These are phyloP conservation scores for Eristalis pertinax DNA, from an alignment of 2,888 invertebrate genomes.

Conservation along the genomic window DNA sequence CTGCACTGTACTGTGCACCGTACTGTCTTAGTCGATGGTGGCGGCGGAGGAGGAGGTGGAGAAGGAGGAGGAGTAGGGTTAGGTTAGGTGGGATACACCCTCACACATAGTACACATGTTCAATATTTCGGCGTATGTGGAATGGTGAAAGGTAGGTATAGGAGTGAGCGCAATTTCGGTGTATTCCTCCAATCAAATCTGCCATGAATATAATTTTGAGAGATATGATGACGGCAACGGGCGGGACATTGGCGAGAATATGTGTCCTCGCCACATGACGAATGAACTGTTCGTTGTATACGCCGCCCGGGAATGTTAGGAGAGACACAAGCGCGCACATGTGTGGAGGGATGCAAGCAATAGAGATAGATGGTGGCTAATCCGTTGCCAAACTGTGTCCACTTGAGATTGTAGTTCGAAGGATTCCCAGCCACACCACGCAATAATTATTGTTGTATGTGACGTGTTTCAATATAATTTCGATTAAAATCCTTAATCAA, in stretches of 20 bases:
- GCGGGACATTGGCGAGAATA: conserved; percentile 6
- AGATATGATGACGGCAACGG: conserved; percentile 54
- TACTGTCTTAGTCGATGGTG: conserved; percentile 50
- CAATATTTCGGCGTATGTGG: background rate
- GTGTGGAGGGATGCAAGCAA: no score
- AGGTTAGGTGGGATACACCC: background rate
- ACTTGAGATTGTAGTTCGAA: conserved; percentile 33
- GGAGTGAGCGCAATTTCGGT: conserved; percentile 5
- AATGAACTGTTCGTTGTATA: conserved; percentile 3
- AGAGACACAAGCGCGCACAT: background rate
- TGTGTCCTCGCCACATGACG: conserved; percentile 17
- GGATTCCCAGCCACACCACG: background rate
- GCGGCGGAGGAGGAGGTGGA: conserved; percentile 9
- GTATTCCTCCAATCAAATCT: conserved; percentile 60
- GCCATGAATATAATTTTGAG: conserved; percentile 62
- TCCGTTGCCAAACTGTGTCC: conserved; percentile 16
- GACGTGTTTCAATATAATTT: conserved; percentile 66
- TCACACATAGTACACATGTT: background rate
- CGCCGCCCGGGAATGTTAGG: background rate
- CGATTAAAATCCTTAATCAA: conserved; percentile 68
- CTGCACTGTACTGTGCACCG: background rate
- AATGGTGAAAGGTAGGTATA: background rate
- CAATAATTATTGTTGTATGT: conserved; percentile 18
- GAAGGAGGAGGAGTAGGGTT: no score
- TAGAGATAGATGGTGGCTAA: background rate